Conservation (phyloP, 2,888 invertebrate species). For the Adelphocoris suturalis region DNA sequence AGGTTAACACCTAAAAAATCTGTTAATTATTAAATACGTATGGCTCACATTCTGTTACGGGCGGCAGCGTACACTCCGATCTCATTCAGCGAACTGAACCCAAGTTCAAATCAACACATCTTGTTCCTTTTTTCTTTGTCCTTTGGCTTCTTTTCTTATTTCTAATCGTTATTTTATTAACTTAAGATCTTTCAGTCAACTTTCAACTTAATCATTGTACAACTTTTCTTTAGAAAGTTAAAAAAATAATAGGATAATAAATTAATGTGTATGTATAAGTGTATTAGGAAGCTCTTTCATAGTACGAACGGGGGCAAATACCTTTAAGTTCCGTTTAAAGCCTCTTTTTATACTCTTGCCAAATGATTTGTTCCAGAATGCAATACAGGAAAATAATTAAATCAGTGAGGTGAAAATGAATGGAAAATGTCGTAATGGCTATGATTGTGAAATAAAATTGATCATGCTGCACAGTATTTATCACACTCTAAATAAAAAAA, state of each 20-base stretch:
- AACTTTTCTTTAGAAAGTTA: background rate
- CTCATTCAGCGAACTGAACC: conserved; percentile 44
- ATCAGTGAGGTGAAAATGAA: background rate
- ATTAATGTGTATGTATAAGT: conserved; percentile 1
- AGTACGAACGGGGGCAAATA: background rate
- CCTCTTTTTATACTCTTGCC: background rate
- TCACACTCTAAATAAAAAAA: conserved; percentile 66
- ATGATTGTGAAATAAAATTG: conserved; percentile 36
- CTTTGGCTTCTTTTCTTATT: background rate
- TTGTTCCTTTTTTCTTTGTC: conserved; percentile 38
- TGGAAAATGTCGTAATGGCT: conserved; percentile 6
- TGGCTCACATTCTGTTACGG: no score
- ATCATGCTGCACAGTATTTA: conserved; percentile 69
- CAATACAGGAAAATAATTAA: conserved; percentile 3
- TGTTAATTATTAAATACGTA: no score
- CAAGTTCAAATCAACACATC: conserved; percentile 50
- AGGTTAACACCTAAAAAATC: no score
- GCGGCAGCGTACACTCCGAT: conserved; percentile 39
- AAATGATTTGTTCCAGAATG: background rate
- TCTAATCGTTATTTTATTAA: conserved; percentile 27
- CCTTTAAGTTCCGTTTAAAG: background rate
- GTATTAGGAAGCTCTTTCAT: background rate
- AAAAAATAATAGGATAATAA: conserved; percentile 29
- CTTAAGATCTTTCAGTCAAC: conserved; percentile 41
- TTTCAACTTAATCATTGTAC: conserved; percentile 16